Evolutionary conservation across 1,140 invertebrate genomes (phyloP).

Genomic region (Euglossa dilemma): DNA sequence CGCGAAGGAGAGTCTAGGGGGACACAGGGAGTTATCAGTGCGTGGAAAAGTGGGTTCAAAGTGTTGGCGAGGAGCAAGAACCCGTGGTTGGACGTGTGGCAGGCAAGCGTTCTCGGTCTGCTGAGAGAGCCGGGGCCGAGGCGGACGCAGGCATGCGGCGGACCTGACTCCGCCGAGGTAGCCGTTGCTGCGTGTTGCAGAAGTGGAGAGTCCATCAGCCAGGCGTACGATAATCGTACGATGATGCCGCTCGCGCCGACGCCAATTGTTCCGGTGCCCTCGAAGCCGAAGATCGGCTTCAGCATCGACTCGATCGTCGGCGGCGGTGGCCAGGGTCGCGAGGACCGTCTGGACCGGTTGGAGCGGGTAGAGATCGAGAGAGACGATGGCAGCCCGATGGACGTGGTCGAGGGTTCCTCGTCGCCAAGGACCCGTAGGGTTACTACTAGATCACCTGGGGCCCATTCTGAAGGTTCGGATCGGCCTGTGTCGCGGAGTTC

Average conservation of each 20-base stretch:
- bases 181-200: conserved; percentile 4
- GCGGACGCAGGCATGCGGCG: conserved; percentile 46
- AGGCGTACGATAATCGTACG: conserved; percentile 79
- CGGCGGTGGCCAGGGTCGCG: conserved; percentile 79
- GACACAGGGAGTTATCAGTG: conserved; percentile 1
- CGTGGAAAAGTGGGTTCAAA: not conserved
- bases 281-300: conserved; percentile 96
- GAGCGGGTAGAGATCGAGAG: conserved; percentile 75
- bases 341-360: conserved; percentile 67
- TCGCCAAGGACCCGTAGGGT: conserved; percentile 75
- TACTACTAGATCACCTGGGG: conserved; percentile 74
- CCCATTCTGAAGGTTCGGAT: conserved; percentile 78
- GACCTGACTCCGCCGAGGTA: conserved; percentile 31
- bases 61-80: not conserved
- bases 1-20: no score
- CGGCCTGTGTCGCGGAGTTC: conserved; percentile 76
- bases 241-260: conserved; percentile 96
- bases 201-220: conserved; percentile 46
- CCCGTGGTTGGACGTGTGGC: conserved; percentile 8
- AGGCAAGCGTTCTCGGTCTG: conserved; percentile 19
- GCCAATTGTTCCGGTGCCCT: conserved; percentile 90
- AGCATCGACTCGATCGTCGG: conserved; percentile 97
- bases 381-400: conserved; percentile 75
- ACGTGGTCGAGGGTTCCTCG: conserved; percentile 78
- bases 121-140: conserved; percentile 7